Conservation (phyloP, 2,797 vertebrate species). For the Melopsittacus undulatus region DNA sequence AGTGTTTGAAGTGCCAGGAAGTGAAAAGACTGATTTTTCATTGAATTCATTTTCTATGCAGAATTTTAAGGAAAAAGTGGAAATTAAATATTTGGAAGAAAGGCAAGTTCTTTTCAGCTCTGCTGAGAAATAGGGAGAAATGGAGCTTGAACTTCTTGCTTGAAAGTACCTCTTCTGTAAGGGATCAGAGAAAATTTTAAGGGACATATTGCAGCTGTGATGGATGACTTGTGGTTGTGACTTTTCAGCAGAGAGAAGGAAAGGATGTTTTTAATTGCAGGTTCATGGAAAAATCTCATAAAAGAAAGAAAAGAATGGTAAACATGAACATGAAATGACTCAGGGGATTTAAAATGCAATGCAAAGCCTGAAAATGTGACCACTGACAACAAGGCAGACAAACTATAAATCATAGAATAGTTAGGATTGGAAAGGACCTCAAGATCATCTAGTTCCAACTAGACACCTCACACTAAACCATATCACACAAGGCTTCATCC, state of each 20-base stretch:
- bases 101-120: not conserved
- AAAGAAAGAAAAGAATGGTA: conserved; percentile 44
- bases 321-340: conserved; percentile 37
- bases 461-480: too few species aligned
- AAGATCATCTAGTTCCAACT: too few species aligned
- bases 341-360: conserved; percentile 40
- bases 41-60: not conserved
- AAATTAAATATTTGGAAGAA: not conserved
- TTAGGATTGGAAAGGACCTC: too few species aligned
- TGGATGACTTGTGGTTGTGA: conserved; percentile 46
- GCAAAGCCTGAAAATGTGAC: conserved; percentile 47
- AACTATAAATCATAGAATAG: too few species aligned
- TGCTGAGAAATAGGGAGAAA: not conserved
- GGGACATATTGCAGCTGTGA: conserved; percentile 21
- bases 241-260: conserved; percentile 28
- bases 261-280: conserved; percentile 57
- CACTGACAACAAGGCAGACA: conserved; percentile 9
- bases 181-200: not conserved
- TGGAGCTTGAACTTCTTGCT: not conserved
- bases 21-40: not conserved
- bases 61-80: not conserved
- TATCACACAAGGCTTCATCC: too few species aligned
- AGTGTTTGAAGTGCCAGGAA: not conserved
- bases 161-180: not conserved
- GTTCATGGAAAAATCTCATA: conserved; percentile 49